Percentiles rank a stretch among this genome's conserved stretches.
phyloP scores from a whole-genome alignment of 2,113 vertebrate species.

The Myotis lucifugus region DNA sequence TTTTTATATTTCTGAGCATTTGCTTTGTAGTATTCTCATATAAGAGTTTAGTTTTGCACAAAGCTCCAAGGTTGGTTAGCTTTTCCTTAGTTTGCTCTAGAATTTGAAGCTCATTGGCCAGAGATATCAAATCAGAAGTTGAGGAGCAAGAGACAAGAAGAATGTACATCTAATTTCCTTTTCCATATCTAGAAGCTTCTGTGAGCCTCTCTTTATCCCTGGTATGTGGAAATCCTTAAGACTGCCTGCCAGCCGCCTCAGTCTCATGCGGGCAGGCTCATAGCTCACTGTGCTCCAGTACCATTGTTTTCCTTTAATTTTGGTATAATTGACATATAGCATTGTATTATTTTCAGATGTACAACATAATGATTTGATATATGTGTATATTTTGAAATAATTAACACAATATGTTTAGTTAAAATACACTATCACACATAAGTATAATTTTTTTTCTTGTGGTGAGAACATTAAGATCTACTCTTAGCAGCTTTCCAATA shows the following conservation, averaged over 20 bases:
- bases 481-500: no score
- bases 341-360: no score
- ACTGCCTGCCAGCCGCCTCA: background rate
- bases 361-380: no score
- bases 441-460: no score
- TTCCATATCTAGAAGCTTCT: background rate
- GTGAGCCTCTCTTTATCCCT: background rate
- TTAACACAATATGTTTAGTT: no score
- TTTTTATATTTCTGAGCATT: conserved; percentile 49
- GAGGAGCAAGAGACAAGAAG: background rate
- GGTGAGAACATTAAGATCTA: no score
- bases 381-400: no score
- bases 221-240: background rate
- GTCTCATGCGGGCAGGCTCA: no score
- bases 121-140: background rate
- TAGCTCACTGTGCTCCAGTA: no score
- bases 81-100: conserved; percentile 11
- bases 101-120: background rate
- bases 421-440: no score
- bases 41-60: background rate
- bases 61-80: background rate
- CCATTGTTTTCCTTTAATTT: no score
- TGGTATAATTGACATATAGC: no score
- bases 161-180: background rate
- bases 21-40: background rate